phyloP scores from a whole-genome alignment of 2,888 invertebrate species.

The Steinernema scapterisci region DNA sequence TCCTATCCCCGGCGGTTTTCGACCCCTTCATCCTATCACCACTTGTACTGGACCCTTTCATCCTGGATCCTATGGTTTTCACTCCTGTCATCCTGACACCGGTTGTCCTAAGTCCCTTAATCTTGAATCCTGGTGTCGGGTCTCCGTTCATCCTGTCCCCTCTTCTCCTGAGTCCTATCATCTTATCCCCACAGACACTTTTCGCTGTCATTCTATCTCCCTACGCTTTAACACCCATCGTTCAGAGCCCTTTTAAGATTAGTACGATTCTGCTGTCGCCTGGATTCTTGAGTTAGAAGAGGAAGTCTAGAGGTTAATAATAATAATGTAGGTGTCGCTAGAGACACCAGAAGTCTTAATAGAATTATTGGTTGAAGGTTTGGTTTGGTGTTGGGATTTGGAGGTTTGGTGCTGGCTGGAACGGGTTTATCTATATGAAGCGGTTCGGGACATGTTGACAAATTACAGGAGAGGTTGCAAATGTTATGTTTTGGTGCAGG shows the following conservation, averaged over 20 bases:
- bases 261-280: constrained; percentile 6
- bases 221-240: constrained; percentile 50
- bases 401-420: too few relatives aligned
- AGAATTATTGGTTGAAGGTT: too few relatives aligned
- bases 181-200: constrained; percentile 41
- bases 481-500: too few relatives aligned
- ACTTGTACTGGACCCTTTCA: constrained; percentile 37
- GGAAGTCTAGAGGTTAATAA: too few relatives aligned
- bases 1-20: constrained; percentile 32
- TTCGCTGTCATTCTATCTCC: constrained; percentile 43
- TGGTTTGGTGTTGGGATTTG: too few relatives aligned
- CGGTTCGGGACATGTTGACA: too few relatives aligned
- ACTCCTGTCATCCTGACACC: constrained; percentile 47
- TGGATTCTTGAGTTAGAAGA: constrained; percentile 16
- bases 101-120: constrained; percentile 43
- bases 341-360: too few relatives aligned
- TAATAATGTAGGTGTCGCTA: too few relatives aligned
- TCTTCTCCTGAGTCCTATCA: constrained; percentile 43
- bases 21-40: constrained; percentile 34
- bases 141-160: constrained; percentile 56
- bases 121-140: constrained; percentile 47
- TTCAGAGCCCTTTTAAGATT: constrained; percentile 30
- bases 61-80: constrained; percentile 53
- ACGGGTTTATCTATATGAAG: too few relatives aligned
- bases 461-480: too few relatives aligned